Evolutionary conservation across 2,888 invertebrate genomes (phyloP), one percentile per base, ranked within the genome.

Genomic region (Epinotia ramella): DNA sequence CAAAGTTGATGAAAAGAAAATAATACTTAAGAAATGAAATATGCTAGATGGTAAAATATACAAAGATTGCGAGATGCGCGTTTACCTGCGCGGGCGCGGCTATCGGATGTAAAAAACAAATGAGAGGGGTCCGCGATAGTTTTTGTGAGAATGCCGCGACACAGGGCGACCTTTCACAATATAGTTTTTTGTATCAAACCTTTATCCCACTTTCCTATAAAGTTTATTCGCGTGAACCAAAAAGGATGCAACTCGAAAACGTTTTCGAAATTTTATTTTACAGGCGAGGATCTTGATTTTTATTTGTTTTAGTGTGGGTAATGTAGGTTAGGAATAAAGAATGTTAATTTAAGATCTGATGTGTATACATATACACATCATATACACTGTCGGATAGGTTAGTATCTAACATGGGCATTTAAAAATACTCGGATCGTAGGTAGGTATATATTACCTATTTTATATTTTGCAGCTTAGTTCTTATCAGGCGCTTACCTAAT

Each of bases 121-220:
- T 90, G 89, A 91, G 92, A 86, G 87, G 88, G 92, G 91, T 89
- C 89, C 88, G 87, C 87, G 84, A 85, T 82, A 83, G 88, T 93
- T 93, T 94, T 94, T 94, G 86, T 92, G 79, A 79, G 80, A 83
- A 84, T 83, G 81, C 86, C 85, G 89, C 90, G 93, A 91, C 91
- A 89, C 87, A 88, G 78, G 86, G 88, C 90, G 91, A 92, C 92
- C 90, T 93, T 90, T 91, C 87, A 89, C 87, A 90, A 88, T 89
- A 85, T 84, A 80, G 80, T 82, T 91, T 92, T 94, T 93, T 93
- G 87, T 89, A 84, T 86, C 82, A 88, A 89, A 90, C 91, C 89
- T 89, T 91, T 90, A 91, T 91, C 86, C 91, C 84, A 89, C 88
- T 92, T 91, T 91, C 87, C 84, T 87, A 88, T 94, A 93, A 94